Evolutionary conservation across 2,888 invertebrate genomes (phyloP).

Genomic region (Dolichomitus sp.): DNA sequence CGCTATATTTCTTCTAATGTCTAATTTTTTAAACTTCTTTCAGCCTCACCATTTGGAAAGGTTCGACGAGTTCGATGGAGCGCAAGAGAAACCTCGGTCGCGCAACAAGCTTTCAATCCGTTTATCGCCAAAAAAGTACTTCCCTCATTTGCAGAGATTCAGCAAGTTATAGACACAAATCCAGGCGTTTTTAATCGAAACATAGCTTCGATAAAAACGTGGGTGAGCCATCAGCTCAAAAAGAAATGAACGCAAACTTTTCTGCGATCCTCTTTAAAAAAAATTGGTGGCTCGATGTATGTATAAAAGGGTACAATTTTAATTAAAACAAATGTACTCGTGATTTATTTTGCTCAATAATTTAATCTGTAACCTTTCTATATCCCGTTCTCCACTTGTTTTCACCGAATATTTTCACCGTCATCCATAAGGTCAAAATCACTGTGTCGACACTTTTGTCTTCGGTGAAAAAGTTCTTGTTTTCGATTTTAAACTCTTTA

Average conservation of each 20-base stretch:
- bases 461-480: too few species aligned
- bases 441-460: too few species aligned
- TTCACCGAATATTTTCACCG: too few species aligned
- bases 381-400: too few species aligned
- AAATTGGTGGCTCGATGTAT: too few species aligned
- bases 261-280: too few species aligned
- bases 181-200: constrained; percentile 5
- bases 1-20: neutral
- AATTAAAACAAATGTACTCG: too few species aligned
- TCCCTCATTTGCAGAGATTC: constrained; percentile 30
- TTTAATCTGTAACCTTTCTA: too few species aligned
- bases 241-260: too few species aligned
- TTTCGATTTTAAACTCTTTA: too few species aligned
- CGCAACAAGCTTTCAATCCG: neutral
- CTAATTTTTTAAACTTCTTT: constrained; percentile 49
- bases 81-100: constrained; percentile 10
- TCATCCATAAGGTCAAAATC: too few species aligned
- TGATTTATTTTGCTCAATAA: neutral
- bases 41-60: constrained; percentile 38
- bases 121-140: constrained; percentile 20
- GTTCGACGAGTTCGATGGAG: constrained; percentile 35
- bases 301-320: too few species aligned
- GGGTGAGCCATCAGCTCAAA: constrained; percentile 46
- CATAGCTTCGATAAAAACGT: constrained; percentile 49
- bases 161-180: constrained; percentile 3